Evolutionary conservation across 2,797 vertebrate genomes (phyloP).

Genomic region (Glossophaga mutica): DNA sequence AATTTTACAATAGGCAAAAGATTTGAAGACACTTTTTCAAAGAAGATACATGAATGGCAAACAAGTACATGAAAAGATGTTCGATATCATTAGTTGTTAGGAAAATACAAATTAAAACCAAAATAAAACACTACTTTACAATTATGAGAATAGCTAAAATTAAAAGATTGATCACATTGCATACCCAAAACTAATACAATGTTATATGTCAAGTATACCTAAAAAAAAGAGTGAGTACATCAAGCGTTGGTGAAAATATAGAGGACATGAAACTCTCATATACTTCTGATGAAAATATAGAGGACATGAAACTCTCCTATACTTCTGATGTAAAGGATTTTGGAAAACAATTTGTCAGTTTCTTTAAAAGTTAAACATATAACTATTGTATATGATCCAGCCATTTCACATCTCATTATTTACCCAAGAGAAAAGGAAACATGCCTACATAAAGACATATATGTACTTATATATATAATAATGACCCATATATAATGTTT

Average conservation of each 20-base stretch:
- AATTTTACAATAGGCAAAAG: neutral
- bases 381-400: neutral
- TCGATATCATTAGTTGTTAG: neutral
- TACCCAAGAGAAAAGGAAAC: neutral
- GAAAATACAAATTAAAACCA: neutral
- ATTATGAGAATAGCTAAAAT: neutral
- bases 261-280: neutral
- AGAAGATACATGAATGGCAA: neutral
- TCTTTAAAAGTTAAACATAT: neutral
- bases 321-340: neutral
- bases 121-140: neutral
- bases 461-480: neutral
- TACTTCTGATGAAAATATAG: neutral
- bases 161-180: neutral
- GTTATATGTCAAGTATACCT: neutral
- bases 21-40: neutral
- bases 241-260: neutral
- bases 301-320: neutral
- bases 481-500: neutral
- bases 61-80: neutral
- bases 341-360: neutral
- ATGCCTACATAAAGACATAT: neutral
- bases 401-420: neutral
- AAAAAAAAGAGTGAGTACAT: neutral
- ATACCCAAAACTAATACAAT: neutral